phyloP scores from a whole-genome alignment of 2,797 vertebrate genomes.

The Gastrophryne carolinensis region DNA sequence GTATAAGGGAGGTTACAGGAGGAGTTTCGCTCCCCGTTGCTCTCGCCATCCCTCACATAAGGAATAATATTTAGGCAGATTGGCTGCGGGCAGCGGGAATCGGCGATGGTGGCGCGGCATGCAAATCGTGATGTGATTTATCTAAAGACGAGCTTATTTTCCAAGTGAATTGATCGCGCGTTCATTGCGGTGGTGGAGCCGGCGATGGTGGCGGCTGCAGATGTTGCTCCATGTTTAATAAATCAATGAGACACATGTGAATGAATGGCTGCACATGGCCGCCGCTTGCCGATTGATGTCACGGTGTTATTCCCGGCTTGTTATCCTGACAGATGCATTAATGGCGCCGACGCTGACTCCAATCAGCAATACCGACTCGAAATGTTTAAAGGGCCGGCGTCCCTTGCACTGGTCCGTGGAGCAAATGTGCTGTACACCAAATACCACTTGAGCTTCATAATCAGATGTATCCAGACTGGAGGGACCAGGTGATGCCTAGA shows the following conservation, averaged over 20 bases:
- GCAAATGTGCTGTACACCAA: no score
- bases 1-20: no score
- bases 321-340: slow-evolving; percentile 91
- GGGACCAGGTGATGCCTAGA: no score
- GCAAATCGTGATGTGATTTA: slow-evolving; percentile 84
- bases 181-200: slow-evolving; percentile 77
- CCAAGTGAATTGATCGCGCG: slow-evolving; percentile 84
- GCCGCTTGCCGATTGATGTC: slow-evolving; percentile 83
- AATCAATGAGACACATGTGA: slow-evolving; percentile 87
- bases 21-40: no score
- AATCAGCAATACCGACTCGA: no score
- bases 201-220: slow-evolving; percentile 80
- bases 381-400: no score
- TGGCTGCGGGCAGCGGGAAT: slow-evolving; percentile 73
- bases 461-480: no score
- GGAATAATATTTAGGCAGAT: slow-evolving; percentile 74
- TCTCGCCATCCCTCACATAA: slow-evolving; percentile 70
- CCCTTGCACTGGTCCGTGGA: no score
- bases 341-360: no score
- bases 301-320: slow-evolving; percentile 89
- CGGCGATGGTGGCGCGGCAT: slow-evolving; percentile 78
- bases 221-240: slow-evolving; percentile 86
- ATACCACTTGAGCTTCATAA: no score
- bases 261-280: slow-evolving; percentile 86
- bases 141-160: slow-evolving; percentile 78